A percentile compares a stretch with the other conserved stretches of the same genome.
Conservation (phyloP, 92 coral and sea anemone species). For the Scolanthus callimorphus region DNA sequence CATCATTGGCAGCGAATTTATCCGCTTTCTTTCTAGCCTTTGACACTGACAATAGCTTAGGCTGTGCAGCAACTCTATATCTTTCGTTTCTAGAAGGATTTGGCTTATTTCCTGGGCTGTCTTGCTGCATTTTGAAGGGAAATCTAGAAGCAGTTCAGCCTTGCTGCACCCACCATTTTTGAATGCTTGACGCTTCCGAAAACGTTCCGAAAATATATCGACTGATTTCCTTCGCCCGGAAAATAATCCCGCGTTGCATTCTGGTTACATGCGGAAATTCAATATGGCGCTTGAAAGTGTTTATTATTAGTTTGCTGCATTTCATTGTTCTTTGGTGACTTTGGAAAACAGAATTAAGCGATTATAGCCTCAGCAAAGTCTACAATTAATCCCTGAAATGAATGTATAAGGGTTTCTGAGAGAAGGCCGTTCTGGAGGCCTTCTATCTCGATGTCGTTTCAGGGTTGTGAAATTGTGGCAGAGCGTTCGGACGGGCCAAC, state of each 20-base stretch:
- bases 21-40: constrained; percentile 60
- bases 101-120: constrained; percentile 31
- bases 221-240: neutral
- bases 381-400: no score
- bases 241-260: neutral
- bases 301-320: no score
- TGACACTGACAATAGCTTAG: constrained; percentile 53
- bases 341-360: no score
- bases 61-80: constrained; percentile 49
- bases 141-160: neutral
- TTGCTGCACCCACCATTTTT: constrained; percentile 40
- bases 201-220: constrained; percentile 7
- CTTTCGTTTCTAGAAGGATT: constrained; percentile 57
- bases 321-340: no score
- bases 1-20: constrained; percentile 64
- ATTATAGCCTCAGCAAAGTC: no score
- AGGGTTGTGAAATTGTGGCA: no score
- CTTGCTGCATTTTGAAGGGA: constrained; percentile 37
- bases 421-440: no score
- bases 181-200: neutral
- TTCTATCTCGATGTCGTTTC: no score
- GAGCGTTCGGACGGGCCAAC: no score
- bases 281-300: neutral
- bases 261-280: neutral
- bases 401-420: no score